A percentile compares a stretch with the other conserved stretches of the same genome.
Evolutionary conservation across 2,888 invertebrate genomes (phyloP).

Genomic region (Tethea ocularis): DNA sequence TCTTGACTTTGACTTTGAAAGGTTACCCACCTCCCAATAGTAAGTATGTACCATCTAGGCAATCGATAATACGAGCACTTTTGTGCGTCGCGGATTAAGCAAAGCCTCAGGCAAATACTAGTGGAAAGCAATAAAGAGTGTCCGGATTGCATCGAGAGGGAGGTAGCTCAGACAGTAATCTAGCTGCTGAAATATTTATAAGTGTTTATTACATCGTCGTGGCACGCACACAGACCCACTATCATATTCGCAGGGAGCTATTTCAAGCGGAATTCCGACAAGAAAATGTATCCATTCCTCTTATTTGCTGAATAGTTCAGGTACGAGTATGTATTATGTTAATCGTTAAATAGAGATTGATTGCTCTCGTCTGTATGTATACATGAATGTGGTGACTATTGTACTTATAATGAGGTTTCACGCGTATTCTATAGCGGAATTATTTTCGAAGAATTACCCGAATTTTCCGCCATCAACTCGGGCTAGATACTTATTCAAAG

Average conservation of each 20-base stretch:
- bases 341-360: not conserved
- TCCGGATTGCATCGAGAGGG: not conserved
- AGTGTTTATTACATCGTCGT: not conserved
- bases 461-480: no score
- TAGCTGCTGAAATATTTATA: conserved; percentile 2
- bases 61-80: not conserved
- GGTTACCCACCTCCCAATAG: not conserved
- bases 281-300: not conserved
- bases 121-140: not conserved
- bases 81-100: not conserved
- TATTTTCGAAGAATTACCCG: not conserved
- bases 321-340: not conserved
- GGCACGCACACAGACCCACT: not conserved
- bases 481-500: no score
- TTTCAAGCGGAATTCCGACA: not conserved
- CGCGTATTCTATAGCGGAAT: not conserved
- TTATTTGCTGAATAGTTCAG: not conserved
- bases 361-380: not conserved
- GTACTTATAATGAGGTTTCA: no score
- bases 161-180: not conserved
- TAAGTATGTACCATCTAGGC: not conserved
- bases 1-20: not conserved
- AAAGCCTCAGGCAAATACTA: not conserved
- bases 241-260: not conserved
- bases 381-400: no score